These are phyloP conservation scores for Diarsia brunnea DNA, from an alignment of 2,888 invertebrate species.

Conservation along the genomic window DNA sequence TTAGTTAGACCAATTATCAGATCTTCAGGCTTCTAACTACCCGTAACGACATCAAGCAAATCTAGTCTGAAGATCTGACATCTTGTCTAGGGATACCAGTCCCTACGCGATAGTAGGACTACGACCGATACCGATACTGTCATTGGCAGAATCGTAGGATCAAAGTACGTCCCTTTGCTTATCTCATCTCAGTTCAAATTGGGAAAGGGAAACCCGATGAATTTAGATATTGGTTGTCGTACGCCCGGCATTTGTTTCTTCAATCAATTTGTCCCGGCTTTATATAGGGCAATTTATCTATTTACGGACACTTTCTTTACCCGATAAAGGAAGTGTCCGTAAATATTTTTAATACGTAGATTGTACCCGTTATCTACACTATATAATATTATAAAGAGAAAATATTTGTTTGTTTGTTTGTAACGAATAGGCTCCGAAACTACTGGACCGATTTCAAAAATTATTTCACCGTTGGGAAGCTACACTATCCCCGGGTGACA, in stretches of 20 bases:
- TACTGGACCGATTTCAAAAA: no score
- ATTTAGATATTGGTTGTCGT: neutral
- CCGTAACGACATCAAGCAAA: neutral
- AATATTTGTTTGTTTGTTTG: no score
- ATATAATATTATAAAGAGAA: no score
- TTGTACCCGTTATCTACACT: neutral
- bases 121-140: neutral
- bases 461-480: no score
- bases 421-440: no score
- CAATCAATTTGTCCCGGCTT: conserved; percentile 4
- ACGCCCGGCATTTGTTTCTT: conserved; percentile 11
- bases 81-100: no score
- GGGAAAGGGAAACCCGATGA: neutral
- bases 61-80: no score
- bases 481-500: no score
- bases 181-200: neutral
- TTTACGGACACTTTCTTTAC: neutral
- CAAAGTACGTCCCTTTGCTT: conserved; percentile 1
- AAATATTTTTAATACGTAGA: neutral
- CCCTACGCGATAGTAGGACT: no score
- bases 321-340: neutral
- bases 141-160: neutral
- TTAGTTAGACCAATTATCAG: neutral
- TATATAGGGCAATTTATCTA: neutral
- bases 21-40: neutral